Conservation (phyloP, 2,113 vertebrate species). For the Irena cyanogastra region DNA sequence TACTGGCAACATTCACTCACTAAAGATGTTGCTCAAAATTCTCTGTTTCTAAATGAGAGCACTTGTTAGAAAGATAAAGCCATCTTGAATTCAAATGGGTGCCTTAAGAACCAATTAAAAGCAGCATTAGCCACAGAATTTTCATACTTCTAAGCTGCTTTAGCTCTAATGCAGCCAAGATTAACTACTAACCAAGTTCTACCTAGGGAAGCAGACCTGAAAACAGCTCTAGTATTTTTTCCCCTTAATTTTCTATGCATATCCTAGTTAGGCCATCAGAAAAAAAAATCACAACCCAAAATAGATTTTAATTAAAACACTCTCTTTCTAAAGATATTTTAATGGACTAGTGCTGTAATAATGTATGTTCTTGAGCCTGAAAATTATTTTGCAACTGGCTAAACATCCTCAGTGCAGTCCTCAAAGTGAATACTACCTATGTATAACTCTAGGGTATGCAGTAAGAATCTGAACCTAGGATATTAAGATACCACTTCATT, state of each 20-base stretch:
- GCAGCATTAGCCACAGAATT: conserved; percentile 17
- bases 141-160: conserved; percentile 36
- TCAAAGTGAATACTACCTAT: background rate
- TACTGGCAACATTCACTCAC: background rate
- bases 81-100: background rate
- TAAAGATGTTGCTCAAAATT: background rate
- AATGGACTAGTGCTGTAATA: background rate
- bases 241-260: background rate
- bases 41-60: background rate
- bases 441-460: background rate
- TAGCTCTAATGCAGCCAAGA: conserved; percentile 5
- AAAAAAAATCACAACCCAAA: background rate
- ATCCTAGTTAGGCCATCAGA: background rate
- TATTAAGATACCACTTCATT: background rate
- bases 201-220: background rate
- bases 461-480: background rate
- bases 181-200: conserved; percentile 20
- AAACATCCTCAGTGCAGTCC: background rate
- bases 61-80: conserved; percentile 2
- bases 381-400: background rate
- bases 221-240: background rate
- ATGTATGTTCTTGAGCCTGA: background rate
- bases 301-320: background rate
- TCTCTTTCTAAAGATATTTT: background rate
- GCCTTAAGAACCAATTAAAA: conserved; percentile 55